Base-by-base conservation (phyloP, 2,888 invertebrate species). In the Yponomeuta malinellus region DNA sequence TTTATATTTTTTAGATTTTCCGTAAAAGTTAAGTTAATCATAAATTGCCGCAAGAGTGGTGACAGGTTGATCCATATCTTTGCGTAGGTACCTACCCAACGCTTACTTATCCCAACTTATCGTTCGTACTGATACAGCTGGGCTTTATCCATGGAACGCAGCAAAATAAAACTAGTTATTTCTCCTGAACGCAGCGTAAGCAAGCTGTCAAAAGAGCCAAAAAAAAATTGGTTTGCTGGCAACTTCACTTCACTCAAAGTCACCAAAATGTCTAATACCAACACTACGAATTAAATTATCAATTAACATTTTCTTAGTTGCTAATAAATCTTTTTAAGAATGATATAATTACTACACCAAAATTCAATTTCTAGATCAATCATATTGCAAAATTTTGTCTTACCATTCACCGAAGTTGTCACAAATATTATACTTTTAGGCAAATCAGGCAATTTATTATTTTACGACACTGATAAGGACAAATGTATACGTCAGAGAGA, bases 401-500 rank as follows among this genome's bases (percentile, higher is more conserved):
- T 43, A 43, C 43, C 43, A 43, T 8, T 43, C 43, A 43, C 43
- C 43, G 43, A 43, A 43, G 6, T 43, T 43, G 9, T 43, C 6
- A 43, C 43, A 5, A 43, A 43, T 43, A 43, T n/a, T 33, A 63
- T 63, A 33, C n/a, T 37, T n/a, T 37, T 2, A 0, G 43, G 43
- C 43, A 43, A 43, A 43, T 43, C 31, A 10, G 59, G 10, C 29
- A 52, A n/a, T 63, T 69, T 33, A 69, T 33, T 43, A 63, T 63
- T 63, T 69, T 63, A 65, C 48, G 31, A 48, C 70, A 15, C 31
- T 74, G 87, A 87, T 72, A 80, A 86, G 81, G 87, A 87, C 71
- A 77, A 75, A 77, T 74, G 71, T 75, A 83, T 78, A 77, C 72
- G 82, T 77, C 76, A 80, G 81, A 90, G 81, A 79, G 85, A 85